These are phyloP conservation scores for Thunnus maccoyii DNA, from an alignment of 2,113 vertebrate species.

Conservation along the genomic window DNA sequence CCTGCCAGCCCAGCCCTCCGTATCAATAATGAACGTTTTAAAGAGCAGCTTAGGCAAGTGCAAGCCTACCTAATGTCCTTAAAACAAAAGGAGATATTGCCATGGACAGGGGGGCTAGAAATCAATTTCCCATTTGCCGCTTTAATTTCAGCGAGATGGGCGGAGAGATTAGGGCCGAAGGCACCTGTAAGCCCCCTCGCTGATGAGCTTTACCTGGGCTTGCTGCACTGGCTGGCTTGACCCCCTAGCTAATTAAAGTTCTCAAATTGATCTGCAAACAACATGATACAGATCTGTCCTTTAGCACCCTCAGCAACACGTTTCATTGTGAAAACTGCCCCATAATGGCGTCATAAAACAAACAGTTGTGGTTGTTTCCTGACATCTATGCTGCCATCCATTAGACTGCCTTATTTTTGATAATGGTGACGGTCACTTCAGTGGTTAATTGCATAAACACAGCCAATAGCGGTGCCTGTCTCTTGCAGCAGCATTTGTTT, in stretches of 20 bases:
- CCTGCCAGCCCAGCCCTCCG: slow-evolving; percentile 72
- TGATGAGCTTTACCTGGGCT: slow-evolving; percentile 84
- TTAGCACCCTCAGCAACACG: slow-evolving; percentile 79
- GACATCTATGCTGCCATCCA: slow-evolving; percentile 51
- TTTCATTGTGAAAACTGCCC: slow-evolving; percentile 73
- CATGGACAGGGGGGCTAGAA: slow-evolving; percentile 84
- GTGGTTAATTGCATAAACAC: slow-evolving; percentile 29
- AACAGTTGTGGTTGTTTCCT: slow-evolving; percentile 63
- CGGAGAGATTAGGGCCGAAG: slow-evolving; percentile 85
- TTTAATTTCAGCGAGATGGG: slow-evolving; percentile 88
- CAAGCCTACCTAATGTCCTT: slow-evolving; percentile 87
- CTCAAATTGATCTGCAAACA: slow-evolving; percentile 87
- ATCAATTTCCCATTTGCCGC: slow-evolving; percentile 90
- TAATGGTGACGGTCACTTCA: slow-evolving; percentile 30
- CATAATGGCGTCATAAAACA: slow-evolving; percentile 83
- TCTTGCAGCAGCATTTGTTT: background rate
- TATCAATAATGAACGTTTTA: slow-evolving; percentile 88
- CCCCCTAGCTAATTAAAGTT: slow-evolving; percentile 87
- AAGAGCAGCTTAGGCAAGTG: slow-evolving; percentile 87
- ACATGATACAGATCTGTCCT: slow-evolving; percentile 88
- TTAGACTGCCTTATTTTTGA: slow-evolving; percentile 57
- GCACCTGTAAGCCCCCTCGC: slow-evolving; percentile 83
- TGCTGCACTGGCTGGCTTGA: slow-evolving; percentile 74
- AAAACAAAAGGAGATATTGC: slow-evolving; percentile 90
- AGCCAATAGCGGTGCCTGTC: background rate